phyloP scores from a whole-genome alignment of 1,140 invertebrate genomes.

The Tetraneura akinire region DNA sequence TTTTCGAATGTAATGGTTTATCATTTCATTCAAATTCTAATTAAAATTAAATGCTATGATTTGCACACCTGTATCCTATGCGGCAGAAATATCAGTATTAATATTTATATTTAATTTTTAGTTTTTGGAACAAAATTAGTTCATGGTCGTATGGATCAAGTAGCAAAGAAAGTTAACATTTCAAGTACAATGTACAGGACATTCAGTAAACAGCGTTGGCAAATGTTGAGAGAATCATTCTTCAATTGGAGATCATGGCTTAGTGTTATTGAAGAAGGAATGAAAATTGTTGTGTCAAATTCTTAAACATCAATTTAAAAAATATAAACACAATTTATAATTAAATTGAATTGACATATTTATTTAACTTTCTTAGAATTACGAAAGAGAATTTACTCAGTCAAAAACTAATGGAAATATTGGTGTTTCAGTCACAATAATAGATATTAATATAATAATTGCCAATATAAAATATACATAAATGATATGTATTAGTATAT shows the following conservation, averaged over 20 bases:
- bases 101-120: constrained; percentile 62
- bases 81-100: too few relatives aligned
- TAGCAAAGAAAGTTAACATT: constrained; percentile 81
- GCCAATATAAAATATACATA: too few relatives aligned
- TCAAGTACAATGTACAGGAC: constrained; percentile 94
- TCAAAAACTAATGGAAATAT: constrained; percentile 30
- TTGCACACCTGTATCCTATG: too few relatives aligned
- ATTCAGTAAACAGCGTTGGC: constrained; percentile 90
- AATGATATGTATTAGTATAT: constrained; percentile 29
- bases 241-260: constrained; percentile 84
- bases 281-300: constrained; percentile 69
- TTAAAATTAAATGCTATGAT: too few relatives aligned
- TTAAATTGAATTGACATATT: constrained; percentile 34
- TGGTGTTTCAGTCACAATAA: constrained; percentile 49
- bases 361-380: constrained; percentile 13
- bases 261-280: constrained; percentile 74
- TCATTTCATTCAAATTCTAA: too few relatives aligned
- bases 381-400: constrained; percentile 7
- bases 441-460: too few relatives aligned
- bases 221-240: constrained; percentile 82
- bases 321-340: constrained; percentile 3
- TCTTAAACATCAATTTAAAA: constrained; percentile 36
- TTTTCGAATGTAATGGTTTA: too few relatives aligned
- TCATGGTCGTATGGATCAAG: constrained; percentile 89
- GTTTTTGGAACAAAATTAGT: constrained; percentile 93